A percentile compares a stretch with the other conserved stretches of the same genome.
Conservation (phyloP, 1,140 invertebrate species). For the Rhopalosiphum padi region DNA sequence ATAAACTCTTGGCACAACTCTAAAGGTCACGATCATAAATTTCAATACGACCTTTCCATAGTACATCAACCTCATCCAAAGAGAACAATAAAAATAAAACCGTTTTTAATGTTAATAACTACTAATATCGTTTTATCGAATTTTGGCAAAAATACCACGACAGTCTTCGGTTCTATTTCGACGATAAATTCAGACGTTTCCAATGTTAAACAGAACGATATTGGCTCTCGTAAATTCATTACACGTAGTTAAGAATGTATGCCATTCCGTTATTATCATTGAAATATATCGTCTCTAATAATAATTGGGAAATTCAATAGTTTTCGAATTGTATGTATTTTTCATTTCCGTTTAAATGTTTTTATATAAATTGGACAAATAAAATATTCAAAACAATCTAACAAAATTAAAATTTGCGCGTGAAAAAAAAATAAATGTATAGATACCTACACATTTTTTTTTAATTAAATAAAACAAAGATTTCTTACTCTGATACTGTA, state of each 20-base stretch:
- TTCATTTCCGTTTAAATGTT: neutral
- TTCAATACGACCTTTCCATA: conserved; percentile 43
- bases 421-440: neutral
- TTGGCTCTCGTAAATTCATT: conserved; percentile 3
- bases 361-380: neutral
- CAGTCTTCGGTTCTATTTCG: neutral
- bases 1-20: neutral
- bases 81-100: conserved; percentile 21
- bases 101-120: conserved; percentile 26
- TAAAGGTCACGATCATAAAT: conserved; percentile 44
- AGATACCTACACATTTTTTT: too few species aligned
- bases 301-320: neutral
- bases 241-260: neutral
- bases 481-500: neutral
- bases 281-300: conserved; percentile 1
- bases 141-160: conserved; percentile 36
- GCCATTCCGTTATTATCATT: neutral
- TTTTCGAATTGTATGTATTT: neutral
- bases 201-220: neutral
- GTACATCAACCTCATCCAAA: neutral
- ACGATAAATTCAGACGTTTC: conserved; percentile 14
- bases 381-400: neutral
- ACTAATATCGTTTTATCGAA: neutral
- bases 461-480: neutral
- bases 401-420: neutral